Evolutionary conservation across 2,888 invertebrate genomes (phyloP).

Genomic region (Drosophila mimica): DNA sequence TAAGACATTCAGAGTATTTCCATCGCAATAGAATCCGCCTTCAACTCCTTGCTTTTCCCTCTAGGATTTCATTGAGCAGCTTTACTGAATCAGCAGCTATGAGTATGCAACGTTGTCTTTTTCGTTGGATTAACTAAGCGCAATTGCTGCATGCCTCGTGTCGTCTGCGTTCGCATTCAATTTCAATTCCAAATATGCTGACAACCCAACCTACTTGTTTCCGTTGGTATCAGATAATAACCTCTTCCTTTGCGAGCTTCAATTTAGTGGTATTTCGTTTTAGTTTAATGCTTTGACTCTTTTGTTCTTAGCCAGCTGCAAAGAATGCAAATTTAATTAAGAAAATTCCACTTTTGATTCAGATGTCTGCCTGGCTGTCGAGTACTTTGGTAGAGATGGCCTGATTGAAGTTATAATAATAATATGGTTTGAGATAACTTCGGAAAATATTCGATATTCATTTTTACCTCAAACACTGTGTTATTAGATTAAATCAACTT

Average conservation of each 20-base stretch:
- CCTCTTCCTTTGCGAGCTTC: slow-evolving; percentile 35
- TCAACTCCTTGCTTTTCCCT: background rate
- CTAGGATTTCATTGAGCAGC: slow-evolving; percentile 9
- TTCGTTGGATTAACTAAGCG: slow-evolving; percentile 27
- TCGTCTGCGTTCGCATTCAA: slow-evolving; percentile 46
- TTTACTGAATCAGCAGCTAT: slow-evolving; percentile 42
- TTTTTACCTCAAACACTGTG: background rate
- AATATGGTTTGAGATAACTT: background rate
- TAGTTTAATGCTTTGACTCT: slow-evolving; percentile 32
- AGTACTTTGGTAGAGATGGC: background rate
- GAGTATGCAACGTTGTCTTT: slow-evolving; percentile 25
- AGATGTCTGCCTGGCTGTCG: background rate
- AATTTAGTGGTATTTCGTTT: slow-evolving; percentile 35
- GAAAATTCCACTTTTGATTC: slow-evolving; percentile 8
- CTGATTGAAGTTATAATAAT: slow-evolving; percentile 11
- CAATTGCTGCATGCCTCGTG: slow-evolving; percentile 40
- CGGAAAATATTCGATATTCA: background rate
- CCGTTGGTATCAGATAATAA: slow-evolving; percentile 32
- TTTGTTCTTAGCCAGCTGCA: slow-evolving; percentile 28
- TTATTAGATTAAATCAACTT: background rate
- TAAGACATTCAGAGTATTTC: background rate
- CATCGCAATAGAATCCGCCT: slow-evolving; percentile 12
- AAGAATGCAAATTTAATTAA: slow-evolving; percentile 46
- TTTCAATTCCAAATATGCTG: slow-evolving; percentile 69
- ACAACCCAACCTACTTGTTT: slow-evolving; percentile 45